Evolutionary conservation across 2,113 vertebrate genomes (phyloP).

Genomic region (Lonchura striata): DNA sequence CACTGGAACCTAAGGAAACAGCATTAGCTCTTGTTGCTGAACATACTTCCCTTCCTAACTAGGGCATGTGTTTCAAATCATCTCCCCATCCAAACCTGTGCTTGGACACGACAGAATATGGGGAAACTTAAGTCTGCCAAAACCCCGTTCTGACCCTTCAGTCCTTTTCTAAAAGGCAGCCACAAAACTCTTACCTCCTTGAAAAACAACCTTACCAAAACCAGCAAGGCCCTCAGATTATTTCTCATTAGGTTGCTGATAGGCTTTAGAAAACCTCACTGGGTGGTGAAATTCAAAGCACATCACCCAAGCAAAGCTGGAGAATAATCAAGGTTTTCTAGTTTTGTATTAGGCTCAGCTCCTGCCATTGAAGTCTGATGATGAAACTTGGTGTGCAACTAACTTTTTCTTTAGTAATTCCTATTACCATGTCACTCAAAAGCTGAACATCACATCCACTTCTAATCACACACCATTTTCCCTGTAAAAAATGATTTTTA

Average conservation of each 20-base stretch:
- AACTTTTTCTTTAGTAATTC: neutral
- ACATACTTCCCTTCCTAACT: neutral
- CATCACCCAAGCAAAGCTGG: neutral
- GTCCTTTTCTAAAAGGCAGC: neutral
- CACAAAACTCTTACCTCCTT: neutral
- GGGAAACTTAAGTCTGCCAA: neutral
- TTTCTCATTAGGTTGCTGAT: neutral
- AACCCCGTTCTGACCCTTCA: neutral
- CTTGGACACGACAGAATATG: neutral
- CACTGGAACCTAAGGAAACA: neutral
- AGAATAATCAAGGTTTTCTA: neutral
- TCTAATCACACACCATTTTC: neutral
- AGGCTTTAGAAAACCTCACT: neutral
- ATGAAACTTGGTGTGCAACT: neutral
- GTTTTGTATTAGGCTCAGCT: neutral
- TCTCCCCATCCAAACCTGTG: neutral
- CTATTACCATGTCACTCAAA: neutral
- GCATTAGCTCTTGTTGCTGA: neutral
- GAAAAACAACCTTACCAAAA: neutral
- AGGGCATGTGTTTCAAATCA: neutral
- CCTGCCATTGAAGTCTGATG: neutral
- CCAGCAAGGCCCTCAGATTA: neutral
- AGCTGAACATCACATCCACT: neutral
- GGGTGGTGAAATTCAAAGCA: neutral
- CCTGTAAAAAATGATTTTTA: neutral